phyloP scores from a whole-genome alignment of 2,113 vertebrate genomes.

The Calypte anna region DNA sequence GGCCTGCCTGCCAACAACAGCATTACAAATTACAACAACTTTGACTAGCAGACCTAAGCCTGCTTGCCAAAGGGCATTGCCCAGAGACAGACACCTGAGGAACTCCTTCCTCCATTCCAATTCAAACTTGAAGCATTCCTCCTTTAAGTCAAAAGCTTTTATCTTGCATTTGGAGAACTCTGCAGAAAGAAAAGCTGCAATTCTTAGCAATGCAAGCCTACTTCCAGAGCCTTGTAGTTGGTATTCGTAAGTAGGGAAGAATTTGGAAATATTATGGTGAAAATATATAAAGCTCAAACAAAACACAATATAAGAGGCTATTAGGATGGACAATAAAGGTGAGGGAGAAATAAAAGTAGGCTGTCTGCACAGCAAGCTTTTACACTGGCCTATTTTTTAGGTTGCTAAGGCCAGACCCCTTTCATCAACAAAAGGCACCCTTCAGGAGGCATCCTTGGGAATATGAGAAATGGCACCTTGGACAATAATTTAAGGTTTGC shows the following conservation, averaged over 20 bases:
- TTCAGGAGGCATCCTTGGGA: not conserved
- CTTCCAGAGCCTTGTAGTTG: not conserved
- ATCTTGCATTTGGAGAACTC: not conserved
- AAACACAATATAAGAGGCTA: not conserved
- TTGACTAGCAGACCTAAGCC: not conserved
- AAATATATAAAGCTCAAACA: not conserved
- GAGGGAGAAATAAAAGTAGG: not conserved
- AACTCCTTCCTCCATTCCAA: not conserved
- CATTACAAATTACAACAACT: not conserved
- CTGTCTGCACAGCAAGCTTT: not conserved
- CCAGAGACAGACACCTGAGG: slow-evolving; percentile 16
- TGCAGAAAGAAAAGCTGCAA: not conserved
- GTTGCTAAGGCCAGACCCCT: not conserved
- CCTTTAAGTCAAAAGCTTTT: not conserved
- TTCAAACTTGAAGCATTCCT: not conserved
- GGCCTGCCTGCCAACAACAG: slow-evolving; percentile 42
- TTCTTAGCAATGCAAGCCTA: not conserved
- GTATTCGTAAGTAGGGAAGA: not conserved
- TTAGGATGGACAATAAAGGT: not conserved
- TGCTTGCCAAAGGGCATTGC: not conserved
- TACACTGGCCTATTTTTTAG: not conserved
- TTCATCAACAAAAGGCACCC: not conserved
- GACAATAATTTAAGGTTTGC: not conserved
- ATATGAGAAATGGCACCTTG: not conserved
- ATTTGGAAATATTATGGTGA: not conserved